phyloP scores from a whole-genome alignment of 2,797 vertebrate species.

The Lophura swinhoii region DNA sequence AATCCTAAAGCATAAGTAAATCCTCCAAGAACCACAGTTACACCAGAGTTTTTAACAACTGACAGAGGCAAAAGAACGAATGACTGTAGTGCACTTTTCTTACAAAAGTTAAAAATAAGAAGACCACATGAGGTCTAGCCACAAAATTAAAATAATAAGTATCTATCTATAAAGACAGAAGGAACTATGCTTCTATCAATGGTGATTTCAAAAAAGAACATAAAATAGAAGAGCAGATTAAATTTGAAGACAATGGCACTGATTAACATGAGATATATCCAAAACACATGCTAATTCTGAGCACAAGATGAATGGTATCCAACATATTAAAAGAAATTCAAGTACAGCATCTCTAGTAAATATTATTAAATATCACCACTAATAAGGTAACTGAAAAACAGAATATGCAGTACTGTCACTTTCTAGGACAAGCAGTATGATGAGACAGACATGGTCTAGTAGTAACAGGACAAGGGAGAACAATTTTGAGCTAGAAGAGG shows the following conservation, averaged over 20 bases:
- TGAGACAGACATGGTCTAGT: too few species aligned
- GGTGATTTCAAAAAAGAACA: neutral
- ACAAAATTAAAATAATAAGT: neutral
- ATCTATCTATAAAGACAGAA: neutral
- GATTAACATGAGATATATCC: neutral
- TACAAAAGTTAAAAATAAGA: neutral
- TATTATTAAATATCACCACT: neutral
- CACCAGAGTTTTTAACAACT: constrained; percentile 23
- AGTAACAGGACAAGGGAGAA: too few species aligned
- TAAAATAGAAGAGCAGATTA: neutral
- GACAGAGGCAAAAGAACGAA: neutral
- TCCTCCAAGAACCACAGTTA: neutral
- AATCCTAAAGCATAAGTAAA: constrained; percentile 41
- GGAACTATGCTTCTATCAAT: neutral
- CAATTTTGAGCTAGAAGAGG: too few species aligned
- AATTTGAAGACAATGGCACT: neutral
- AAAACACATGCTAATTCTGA: neutral
- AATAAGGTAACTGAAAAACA: neutral
- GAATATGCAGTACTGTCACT: neutral
- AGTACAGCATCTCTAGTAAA: neutral
- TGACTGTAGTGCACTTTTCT: neutral
- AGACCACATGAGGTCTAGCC: neutral
- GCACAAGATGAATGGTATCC: neutral
- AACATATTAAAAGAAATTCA: neutral
- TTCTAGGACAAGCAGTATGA: neutral